Evolutionary conservation across 1,140 invertebrate genomes (phyloP).

Genomic region (Zelostemma sp.): DNA sequence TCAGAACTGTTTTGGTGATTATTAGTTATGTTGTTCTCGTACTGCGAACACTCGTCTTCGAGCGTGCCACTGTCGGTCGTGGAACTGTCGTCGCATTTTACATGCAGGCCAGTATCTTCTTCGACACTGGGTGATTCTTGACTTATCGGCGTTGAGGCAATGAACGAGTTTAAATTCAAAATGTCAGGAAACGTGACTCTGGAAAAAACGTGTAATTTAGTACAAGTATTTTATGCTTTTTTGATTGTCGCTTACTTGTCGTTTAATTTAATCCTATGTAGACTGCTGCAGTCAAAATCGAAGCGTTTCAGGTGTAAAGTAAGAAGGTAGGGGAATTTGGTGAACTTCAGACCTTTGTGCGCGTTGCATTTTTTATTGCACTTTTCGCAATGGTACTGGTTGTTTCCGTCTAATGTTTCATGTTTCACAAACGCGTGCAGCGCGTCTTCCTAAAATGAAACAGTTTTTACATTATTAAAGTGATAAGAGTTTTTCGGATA

Average conservation of each 20-base stretch:
- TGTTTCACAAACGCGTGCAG: constrained; percentile 88
- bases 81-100: constrained; percentile 76
- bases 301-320: constrained; percentile 92
- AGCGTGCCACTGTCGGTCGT: constrained; percentile 80
- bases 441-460: constrained; percentile 80
- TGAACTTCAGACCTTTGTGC: constrained; percentile 92
- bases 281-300: constrained; percentile 90
- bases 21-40: constrained; percentile 58
- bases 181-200: constrained; percentile 89
- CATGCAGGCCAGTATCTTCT: constrained; percentile 62
- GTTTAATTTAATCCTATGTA: constrained; percentile 91
- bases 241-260: constrained; percentile 78
- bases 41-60: constrained; percentile 75
- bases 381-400: constrained; percentile 92
- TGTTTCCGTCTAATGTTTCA: constrained; percentile 87
- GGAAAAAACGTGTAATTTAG: background rate
- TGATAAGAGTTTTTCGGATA: no score
- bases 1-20: constrained; percentile 57
- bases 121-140: constrained; percentile 62
- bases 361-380: constrained; percentile 93
- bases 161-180: constrained; percentile 85
- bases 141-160: constrained; percentile 66
- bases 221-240: background rate
- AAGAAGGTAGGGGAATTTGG: constrained; percentile 89
- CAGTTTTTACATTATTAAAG: no score